A percentile compares a stretch with the other conserved stretches of the same genome.
Conservation (phyloP, 2,113 vertebrate species). For the Dasyurus viverrinus region DNA sequence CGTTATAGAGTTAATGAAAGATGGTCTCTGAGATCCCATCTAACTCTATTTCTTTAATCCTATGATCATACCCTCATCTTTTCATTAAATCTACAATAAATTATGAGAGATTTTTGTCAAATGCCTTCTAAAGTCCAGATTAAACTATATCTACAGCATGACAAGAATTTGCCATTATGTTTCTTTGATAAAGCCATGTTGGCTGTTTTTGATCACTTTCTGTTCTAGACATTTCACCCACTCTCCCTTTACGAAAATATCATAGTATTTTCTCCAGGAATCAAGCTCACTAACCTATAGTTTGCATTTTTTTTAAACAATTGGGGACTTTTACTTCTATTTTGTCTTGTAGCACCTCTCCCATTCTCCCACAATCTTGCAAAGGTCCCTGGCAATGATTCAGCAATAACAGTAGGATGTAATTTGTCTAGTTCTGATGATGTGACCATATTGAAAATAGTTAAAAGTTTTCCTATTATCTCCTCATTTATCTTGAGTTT, state of each 20-base stretch:
- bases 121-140: neutral
- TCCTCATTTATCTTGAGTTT: neutral
- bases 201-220: neutral
- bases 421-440: neutral
- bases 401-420: neutral
- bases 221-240: neutral
- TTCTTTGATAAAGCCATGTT: neutral
- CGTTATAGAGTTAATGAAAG: neutral
- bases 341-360: neutral
- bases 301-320: neutral
- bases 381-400: neutral
- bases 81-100: neutral
- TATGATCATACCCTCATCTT: neutral
- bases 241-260: neutral
- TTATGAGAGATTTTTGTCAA: neutral
- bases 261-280: neutral
- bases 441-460: neutral
- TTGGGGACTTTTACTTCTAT: neutral
- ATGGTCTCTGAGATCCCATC: neutral
- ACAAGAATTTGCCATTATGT: neutral
- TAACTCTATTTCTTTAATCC: neutral
- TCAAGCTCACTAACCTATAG: neutral
- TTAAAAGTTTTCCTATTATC: neutral
- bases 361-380: neutral
- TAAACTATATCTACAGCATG: neutral